phyloP scores from a whole-genome alignment of 2,888 invertebrate genomes.

The Monochamus alternatus region DNA sequence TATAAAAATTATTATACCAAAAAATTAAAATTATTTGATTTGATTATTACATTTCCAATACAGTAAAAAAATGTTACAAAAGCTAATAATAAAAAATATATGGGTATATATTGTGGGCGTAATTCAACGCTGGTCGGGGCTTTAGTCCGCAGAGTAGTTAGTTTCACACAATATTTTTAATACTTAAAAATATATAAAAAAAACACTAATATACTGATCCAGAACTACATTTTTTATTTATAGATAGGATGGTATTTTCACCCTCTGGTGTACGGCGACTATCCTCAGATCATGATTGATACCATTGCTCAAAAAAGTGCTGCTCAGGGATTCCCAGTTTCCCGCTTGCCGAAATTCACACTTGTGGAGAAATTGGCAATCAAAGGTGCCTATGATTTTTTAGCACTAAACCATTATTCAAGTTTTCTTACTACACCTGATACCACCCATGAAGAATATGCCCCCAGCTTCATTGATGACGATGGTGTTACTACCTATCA shows the following conservation, averaged over 20 bases:
- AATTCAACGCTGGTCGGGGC: too few species aligned
- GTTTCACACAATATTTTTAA: too few species aligned
- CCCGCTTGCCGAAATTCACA: conserved; percentile 78
- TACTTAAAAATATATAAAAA: too few species aligned
- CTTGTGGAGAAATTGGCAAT: background rate
- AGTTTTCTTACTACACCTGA: conserved; percentile 3
- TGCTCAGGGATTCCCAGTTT: conserved; percentile 74
- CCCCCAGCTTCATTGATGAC: conserved; percentile 22
- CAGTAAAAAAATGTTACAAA: too few species aligned
- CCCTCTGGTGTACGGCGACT: conserved; percentile 80
- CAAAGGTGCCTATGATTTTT: conserved; percentile 18
- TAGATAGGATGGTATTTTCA: conserved; percentile 63
- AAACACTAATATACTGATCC: too few species aligned
- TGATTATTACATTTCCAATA: too few species aligned
- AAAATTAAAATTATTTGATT: too few species aligned
- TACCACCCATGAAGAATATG: background rate
- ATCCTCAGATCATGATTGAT: conserved; percentile 78
- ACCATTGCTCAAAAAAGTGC: conserved; percentile 75
- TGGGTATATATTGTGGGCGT: too few species aligned
- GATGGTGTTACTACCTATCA: conserved; percentile 9
- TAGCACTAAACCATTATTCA: conserved; percentile 12
- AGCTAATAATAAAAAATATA: too few species aligned
- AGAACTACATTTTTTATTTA: background rate
- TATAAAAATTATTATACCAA: too few species aligned
- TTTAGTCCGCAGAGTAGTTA: too few species aligned